A percentile compares a stretch with the other conserved stretches of the same genome.
Conservation (phyloP, 1,140 invertebrate genomes). For the Zaprionus tsacasi region DNA sequence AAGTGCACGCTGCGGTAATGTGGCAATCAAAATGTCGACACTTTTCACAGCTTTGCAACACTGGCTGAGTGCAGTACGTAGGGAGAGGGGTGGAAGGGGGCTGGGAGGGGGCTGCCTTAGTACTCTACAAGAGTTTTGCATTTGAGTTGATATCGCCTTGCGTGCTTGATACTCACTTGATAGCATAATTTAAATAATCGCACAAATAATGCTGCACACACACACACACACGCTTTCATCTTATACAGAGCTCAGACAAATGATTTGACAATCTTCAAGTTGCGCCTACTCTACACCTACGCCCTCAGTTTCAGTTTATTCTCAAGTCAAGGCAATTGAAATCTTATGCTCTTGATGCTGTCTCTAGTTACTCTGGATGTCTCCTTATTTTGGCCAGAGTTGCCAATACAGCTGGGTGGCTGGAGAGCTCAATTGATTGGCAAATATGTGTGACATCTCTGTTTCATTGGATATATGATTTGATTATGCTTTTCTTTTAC, state of each 20-base stretch:
- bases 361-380: constrained; percentile 11
- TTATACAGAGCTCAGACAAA: not conserved
- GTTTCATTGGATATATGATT: no score
- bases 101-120: not conserved
- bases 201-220: constrained; percentile 52
- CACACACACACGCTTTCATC: constrained; percentile 22
- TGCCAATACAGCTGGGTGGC: not conserved
- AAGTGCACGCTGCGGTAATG: constrained; percentile 6
- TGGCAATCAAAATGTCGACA: constrained; percentile 27
- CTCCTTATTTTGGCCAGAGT: constrained; percentile 15
- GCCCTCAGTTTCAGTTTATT: constrained; percentile 43
- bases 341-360: constrained; percentile 11
- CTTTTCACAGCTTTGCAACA: constrained; percentile 38
- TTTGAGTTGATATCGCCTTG: constrained; percentile 39
- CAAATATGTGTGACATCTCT: not conserved
- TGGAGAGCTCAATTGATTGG: not conserved
- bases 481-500: no score
- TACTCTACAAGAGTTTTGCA: constrained; percentile 11
- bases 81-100: not conserved
- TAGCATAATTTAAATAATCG: constrained; percentile 72
- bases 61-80: not conserved
- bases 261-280: no score
- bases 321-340: constrained; percentile 4
- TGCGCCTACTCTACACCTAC: no score
- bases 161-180: constrained; percentile 54